Percentiles rank a stretch among this genome's conserved stretches.
phyloP scores from a whole-genome alignment of 2,797 vertebrate genomes.

The Pogonophryne albipinna region DNA sequence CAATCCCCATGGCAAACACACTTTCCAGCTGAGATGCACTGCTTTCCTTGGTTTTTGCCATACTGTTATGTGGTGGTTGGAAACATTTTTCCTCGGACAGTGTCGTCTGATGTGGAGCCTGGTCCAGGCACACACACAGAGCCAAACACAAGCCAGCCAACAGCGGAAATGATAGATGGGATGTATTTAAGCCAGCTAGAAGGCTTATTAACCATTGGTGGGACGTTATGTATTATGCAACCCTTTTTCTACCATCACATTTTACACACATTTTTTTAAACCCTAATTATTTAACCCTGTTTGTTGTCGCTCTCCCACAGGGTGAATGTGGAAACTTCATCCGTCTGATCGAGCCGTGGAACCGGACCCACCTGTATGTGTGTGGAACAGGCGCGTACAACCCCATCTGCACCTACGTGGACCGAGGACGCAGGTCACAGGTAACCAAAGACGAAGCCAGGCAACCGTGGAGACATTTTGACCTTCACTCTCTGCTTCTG shows the following conservation, averaged over 20 bases:
- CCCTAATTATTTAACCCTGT: conserved; percentile 31
- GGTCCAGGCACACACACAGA: conserved; percentile 45
- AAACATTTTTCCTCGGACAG: conserved; percentile 64
- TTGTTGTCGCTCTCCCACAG: conserved; percentile 78
- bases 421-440: conserved; percentile 96
- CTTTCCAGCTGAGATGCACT: conserved; percentile 51
- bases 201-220: conserved; percentile 61
- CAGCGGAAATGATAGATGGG: conserved; percentile 61
- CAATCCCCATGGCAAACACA: conserved; percentile 42
- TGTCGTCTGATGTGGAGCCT: conserved; percentile 63
- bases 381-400: conserved; percentile 99
- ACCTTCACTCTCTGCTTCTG: conserved; percentile 53
- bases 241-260: conserved; percentile 14
- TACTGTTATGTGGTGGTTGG: conserved; percentile 69
- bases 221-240: conserved; percentile 57
- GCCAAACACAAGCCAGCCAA: conserved; percentile 57
- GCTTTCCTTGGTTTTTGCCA: conserved; percentile 60
- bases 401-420: conserved; percentile 96
- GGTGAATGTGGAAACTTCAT: conserved; percentile 99
- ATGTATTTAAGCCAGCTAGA: conserved; percentile 48
- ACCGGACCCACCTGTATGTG: conserved; percentile 97
- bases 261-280: conserved; percentile 28
- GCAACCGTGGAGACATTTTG: conserved; percentile 61
- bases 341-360: conserved; percentile 98
- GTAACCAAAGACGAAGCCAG: conserved; percentile 83